Conservation (phyloP, 2,888 invertebrate genomes). For the Pseudeuparius sepicola region DNA sequence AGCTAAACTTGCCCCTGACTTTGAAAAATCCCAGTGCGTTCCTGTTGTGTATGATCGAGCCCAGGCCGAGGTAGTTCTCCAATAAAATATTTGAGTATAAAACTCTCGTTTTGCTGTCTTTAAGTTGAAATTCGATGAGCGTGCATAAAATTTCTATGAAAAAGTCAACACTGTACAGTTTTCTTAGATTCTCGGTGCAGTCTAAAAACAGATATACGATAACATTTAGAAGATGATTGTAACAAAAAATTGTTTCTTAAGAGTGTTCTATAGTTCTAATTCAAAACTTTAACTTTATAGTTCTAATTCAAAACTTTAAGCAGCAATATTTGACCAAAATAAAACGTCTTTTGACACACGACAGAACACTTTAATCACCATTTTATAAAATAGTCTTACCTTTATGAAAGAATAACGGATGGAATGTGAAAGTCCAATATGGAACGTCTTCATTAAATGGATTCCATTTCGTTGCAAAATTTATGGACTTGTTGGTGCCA, state of each 20-base stretch:
- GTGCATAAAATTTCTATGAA: slow-evolving; percentile 49
- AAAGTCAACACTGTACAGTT: slow-evolving; percentile 50
- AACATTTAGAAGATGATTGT: too few relatives aligned
- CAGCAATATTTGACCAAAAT: too few relatives aligned
- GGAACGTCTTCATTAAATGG: slow-evolving; percentile 74
- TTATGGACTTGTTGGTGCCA: slow-evolving; percentile 61
- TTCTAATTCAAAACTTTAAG: too few relatives aligned
- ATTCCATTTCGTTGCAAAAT: slow-evolving; percentile 70
- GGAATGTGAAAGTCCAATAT: slow-evolving; percentile 67
- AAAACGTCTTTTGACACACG: too few relatives aligned
- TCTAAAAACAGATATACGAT: too few relatives aligned
- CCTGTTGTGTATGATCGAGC: slow-evolving; percentile 73
- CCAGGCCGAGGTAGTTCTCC: slow-evolving; percentile 70
- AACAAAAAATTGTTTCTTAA: too few relatives aligned
- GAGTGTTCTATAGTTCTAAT: too few relatives aligned
- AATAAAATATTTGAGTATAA: slow-evolving; percentile 62
- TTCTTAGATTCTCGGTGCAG: slow-evolving; percentile 30
- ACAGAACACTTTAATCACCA: too few relatives aligned
- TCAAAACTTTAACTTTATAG: too few relatives aligned
- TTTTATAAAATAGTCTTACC: too few relatives aligned
- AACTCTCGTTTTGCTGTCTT: slow-evolving; percentile 40
- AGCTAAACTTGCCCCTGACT: slow-evolving; percentile 77
- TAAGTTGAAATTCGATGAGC: slow-evolving; percentile 43
- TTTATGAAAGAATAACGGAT: slow-evolving; percentile 68
- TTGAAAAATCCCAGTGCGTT: slow-evolving; percentile 78